Evolutionary conservation across 92 coral and sea anemone species (phyloP), one percentile per base, ranked within the genome.

Genomic region (Parazoanthus atlanticus): DNA sequence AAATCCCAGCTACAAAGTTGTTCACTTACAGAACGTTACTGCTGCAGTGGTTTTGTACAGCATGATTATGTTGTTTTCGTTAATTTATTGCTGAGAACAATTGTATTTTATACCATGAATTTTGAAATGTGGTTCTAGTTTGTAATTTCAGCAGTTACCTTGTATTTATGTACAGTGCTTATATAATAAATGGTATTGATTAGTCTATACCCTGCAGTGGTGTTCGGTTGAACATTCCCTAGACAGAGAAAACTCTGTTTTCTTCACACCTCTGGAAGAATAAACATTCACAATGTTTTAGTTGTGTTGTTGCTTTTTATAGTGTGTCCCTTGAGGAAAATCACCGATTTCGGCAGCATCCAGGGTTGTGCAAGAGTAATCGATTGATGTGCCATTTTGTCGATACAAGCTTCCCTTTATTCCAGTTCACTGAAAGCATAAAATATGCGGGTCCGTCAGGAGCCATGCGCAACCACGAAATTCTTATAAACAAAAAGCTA

Each of bases 121-220:
- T 78, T 78, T 47, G 82, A 78, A 78, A 43, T 77, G 82, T 49
- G 76, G 76, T 30, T 78, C 82, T 43, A 28, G 82, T 78, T 78
- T 47, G 81, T 38, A 30, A 43, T 78, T 78, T 47, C 32, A 78
- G 25, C 31, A 78, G 82, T 47, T 78, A 11, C 61, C 36, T 78
- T 78, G 82, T 78, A 78, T 78, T 78, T 78, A 78, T 78, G 82
- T 78, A 78, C 82, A 78, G 82, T 43, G 66, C 66, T 78, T 15
- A 43, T 13, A 78, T 29, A 25, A 43, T 78, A 43, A 78, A 52
- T 47, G 25, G 38, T 9, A 16, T 72, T 72, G 65, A 47, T 78
- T 47, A 43, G 26, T 78, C 61, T 36, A 4, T 19, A 36, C 79
- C 29, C 32, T 43, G 34, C 33, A 43, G 82, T 78, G 82, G 82